These are phyloP conservation scores for Calyptommatus sinebrachiatus DNA, from an alignment of 2,113 vertebrate species.

Conservation along the genomic window DNA sequence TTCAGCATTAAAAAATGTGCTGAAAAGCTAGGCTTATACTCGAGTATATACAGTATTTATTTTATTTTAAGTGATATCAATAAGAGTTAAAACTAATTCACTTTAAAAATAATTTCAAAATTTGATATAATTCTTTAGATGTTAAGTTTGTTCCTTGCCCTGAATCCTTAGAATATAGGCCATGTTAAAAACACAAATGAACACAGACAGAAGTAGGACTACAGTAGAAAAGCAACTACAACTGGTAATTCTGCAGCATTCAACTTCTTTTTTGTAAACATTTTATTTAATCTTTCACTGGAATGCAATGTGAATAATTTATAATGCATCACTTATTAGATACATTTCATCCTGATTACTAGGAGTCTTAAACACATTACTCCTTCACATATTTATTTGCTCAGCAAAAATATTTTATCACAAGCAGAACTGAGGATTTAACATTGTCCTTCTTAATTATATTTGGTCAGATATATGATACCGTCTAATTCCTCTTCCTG, in stretches of 20 bases:
- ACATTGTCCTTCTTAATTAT: slow-evolving; percentile 35
- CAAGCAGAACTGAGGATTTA: slow-evolving; percentile 24
- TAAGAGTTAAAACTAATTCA: no score
- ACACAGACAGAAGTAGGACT: background rate
- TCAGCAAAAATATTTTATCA: slow-evolving; percentile 34
- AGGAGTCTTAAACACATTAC: slow-evolving; percentile 36
- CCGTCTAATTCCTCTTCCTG: background rate
- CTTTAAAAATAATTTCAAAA: no score
- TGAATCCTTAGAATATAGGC: no score
- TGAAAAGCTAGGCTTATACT: no score
- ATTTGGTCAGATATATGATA: slow-evolving; percentile 21
- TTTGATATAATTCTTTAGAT: no score
- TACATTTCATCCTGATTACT: slow-evolving; percentile 36
- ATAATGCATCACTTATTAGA: slow-evolving; percentile 56
- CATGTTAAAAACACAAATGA: no score
- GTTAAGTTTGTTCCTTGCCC: no score
- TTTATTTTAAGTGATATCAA: no score
- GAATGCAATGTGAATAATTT: slow-evolving; percentile 40
- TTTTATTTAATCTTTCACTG: slow-evolving; percentile 32
- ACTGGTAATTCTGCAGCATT: slow-evolving; percentile 7
- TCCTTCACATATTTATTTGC: slow-evolving; percentile 49
- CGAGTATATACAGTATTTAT: no score
- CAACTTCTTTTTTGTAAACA: background rate
- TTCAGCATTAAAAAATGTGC: no score
- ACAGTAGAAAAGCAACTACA: background rate